Conservation (phyloP, 23 tunicate genomes). For the Trididemnum clinides region DNA sequence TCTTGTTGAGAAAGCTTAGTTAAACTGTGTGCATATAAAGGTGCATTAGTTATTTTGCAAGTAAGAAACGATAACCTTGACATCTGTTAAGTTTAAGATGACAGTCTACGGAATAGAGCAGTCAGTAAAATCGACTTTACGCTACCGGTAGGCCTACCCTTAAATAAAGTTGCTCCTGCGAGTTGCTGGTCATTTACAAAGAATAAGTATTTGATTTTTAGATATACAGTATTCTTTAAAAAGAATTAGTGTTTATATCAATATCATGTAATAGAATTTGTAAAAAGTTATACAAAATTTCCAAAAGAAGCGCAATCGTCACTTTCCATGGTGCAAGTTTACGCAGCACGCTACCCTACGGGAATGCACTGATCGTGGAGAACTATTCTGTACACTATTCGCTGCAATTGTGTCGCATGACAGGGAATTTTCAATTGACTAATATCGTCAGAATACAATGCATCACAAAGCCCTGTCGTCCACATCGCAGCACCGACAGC, state of each 20-base stretch:
- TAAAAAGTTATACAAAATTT: constrained; percentile 6
- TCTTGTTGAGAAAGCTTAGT: background rate
- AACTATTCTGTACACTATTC: constrained; percentile 17
- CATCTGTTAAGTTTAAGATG: background rate
- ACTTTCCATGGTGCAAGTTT: constrained; percentile 12
- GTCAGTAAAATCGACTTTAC: background rate
- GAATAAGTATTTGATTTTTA: background rate
- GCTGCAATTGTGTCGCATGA: constrained; percentile 31
- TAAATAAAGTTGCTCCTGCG: background rate
- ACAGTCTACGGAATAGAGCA: background rate
- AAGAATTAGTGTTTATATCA: background rate
- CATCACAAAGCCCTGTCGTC: constrained; percentile 23
- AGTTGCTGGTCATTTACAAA: background rate
- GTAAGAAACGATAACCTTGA: background rate
- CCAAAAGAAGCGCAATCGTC: constrained; percentile 32
- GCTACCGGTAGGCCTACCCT: background rate
- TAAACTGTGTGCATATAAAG: background rate
- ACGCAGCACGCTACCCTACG: constrained; percentile 20
- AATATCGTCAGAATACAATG: constrained; percentile 17
- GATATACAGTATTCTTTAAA: background rate
- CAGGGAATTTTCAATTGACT: constrained; percentile 20
- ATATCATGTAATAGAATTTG: background rate
- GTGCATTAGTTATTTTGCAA: background rate
- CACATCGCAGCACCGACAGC: too few relatives aligned
- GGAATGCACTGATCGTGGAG: constrained; percentile 27